These are phyloP conservation scores for Pteronotus mesoamericanus DNA, from an alignment of 2,797 vertebrate genomes.

Conservation along the genomic window DNA sequence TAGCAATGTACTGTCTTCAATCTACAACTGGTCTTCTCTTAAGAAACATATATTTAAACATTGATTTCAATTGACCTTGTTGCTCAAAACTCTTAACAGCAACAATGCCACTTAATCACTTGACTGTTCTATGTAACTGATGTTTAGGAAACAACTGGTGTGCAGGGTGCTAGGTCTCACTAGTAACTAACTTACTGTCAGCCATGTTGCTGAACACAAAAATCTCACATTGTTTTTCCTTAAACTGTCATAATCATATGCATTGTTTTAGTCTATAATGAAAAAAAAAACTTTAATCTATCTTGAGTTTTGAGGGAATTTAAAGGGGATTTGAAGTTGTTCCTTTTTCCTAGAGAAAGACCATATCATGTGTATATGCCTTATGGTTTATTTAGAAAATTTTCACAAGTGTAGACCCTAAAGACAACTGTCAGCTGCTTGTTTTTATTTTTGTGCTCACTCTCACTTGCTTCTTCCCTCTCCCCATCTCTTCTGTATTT, in stretches of 20 bases:
- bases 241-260: neutral
- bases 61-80: slow-evolving; percentile 25
- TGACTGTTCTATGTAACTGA: neutral
- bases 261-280: neutral
- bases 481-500: neutral
- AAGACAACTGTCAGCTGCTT: neutral
- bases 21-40: neutral
- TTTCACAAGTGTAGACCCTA: neutral
- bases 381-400: neutral
- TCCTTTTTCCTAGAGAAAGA: neutral
- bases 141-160: neutral
- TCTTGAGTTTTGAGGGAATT: neutral
- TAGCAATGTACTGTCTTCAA: neutral
- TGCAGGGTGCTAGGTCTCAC: neutral
- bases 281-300: neutral
- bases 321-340: neutral
- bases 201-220: neutral
- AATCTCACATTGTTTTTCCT: neutral
- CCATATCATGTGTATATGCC: neutral
- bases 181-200: neutral
- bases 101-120: neutral
- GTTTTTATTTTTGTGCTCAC: neutral
- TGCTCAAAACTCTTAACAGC: neutral
- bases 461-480: neutral
- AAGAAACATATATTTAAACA: slow-evolving; percentile 41